These are phyloP conservation scores for Porphyrio hochstetteri DNA, from an alignment of 2,113 vertebrate genomes.

Conservation along the genomic window DNA sequence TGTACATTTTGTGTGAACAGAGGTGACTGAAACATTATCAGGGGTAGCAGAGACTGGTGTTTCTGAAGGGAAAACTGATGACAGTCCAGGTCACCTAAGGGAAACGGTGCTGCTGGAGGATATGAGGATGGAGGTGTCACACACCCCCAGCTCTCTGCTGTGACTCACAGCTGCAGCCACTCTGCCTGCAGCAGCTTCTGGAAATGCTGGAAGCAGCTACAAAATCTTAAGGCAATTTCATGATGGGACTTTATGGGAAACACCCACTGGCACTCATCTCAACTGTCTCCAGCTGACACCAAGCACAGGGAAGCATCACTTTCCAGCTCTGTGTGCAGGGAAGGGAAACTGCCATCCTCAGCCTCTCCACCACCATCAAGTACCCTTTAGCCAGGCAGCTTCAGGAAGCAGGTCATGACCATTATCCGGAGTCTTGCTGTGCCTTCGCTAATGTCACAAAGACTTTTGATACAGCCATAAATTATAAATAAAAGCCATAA, in stretches of 20 bases:
- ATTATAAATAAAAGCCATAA: neutral
- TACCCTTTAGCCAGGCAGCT: neutral
- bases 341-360: neutral
- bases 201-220: neutral
- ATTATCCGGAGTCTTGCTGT: neutral
- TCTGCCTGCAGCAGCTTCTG: neutral
- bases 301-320: neutral
- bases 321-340: neutral
- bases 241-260: accelerated
- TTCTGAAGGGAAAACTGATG: neutral
- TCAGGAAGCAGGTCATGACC: neutral
- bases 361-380: accelerated
- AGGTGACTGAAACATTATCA: neutral
- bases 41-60: neutral
- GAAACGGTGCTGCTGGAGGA: neutral
- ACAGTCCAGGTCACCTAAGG: neutral
- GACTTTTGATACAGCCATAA: neutral
- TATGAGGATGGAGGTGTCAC: neutral
- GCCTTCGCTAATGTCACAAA: neutral
- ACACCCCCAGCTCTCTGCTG: neutral
- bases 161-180: neutral
- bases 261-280: accelerated
- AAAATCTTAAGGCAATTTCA: neutral
- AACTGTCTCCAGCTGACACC: neutral
- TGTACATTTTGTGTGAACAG: neutral